These are phyloP conservation scores for Zaprionus nigranus DNA, from an alignment of 1,140 invertebrate genomes.

Conservation along the genomic window DNA sequence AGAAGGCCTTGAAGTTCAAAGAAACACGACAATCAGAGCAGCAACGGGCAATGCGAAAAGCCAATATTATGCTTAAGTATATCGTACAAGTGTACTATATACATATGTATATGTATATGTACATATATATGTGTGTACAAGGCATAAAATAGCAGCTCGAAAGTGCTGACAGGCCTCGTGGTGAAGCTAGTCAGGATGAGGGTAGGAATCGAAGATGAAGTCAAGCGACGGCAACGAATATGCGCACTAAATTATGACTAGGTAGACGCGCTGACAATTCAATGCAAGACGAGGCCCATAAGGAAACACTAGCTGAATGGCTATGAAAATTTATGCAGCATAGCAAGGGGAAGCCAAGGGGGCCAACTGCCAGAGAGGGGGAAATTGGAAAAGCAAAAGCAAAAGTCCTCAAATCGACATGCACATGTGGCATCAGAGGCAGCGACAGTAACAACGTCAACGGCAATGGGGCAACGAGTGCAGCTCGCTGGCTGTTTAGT, in stretches of 20 bases:
- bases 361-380: not conserved
- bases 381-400: constrained; percentile 37
- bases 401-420: constrained; percentile 54
- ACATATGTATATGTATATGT: not conserved
- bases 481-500: constrained; percentile 49
- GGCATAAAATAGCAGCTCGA: constrained; percentile 60
- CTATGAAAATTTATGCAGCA: constrained; percentile 73
- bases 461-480: constrained; percentile 22
- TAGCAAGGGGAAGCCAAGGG: constrained; percentile 14
- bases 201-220: constrained; percentile 39
- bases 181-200: constrained; percentile 30
- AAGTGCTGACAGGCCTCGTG: constrained; percentile 60
- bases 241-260: constrained; percentile 74
- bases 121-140: constrained; percentile 28
- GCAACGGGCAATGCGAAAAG: constrained; percentile 52
- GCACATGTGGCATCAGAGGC: constrained; percentile 30
- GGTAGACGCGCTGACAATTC: constrained; percentile 75
- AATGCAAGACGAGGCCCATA: constrained; percentile 59
- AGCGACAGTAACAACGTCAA: constrained; percentile 5
- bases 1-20: constrained; percentile 61
- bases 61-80: constrained; percentile 38
- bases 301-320: constrained; percentile 41
- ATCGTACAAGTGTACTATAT: constrained; percentile 15
- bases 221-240: constrained; percentile 30
- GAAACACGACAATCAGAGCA: constrained; percentile 64